phyloP scores from a whole-genome alignment of 1,140 invertebrate genomes.

The Paracyclopina nana region DNA sequence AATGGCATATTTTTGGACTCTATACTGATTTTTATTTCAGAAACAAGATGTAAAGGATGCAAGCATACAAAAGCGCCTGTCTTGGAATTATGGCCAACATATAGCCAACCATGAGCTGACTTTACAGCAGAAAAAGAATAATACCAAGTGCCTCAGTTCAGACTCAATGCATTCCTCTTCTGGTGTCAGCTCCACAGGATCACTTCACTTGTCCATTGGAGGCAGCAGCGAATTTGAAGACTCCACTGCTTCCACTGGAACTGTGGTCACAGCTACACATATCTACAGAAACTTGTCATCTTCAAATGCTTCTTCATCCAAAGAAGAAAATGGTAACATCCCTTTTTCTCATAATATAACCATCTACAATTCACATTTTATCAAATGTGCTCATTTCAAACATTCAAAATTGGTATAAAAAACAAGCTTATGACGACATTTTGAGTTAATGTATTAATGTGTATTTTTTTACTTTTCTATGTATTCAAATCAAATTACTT shows the following conservation, averaged over 20 bases:
- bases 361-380: too few relatives aligned
- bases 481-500: too few relatives aligned
- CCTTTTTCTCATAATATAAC: too few relatives aligned
- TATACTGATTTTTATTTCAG: constrained; percentile 23
- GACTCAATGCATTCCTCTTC: constrained; percentile 19
- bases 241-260: not conserved
- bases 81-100: constrained; percentile 38
- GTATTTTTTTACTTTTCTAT: too few relatives aligned
- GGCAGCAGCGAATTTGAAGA: not conserved
- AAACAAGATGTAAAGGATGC: constrained; percentile 34
- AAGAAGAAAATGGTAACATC: too few relatives aligned
- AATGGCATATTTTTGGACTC: constrained; percentile 8
- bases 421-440: too few relatives aligned
- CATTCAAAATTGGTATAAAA: too few relatives aligned
- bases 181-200: constrained; percentile 4
- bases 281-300: too few relatives aligned
- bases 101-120: constrained; percentile 18
- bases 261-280: not conserved
- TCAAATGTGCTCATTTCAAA: too few relatives aligned
- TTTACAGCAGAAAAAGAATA: constrained; percentile 16
- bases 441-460: too few relatives aligned
- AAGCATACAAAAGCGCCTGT: constrained; percentile 41
- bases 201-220: constrained; percentile 4
- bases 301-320: too few relatives aligned
- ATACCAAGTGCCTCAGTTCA: constrained; percentile 7